Conservation (phyloP, 1,140 invertebrate species). For the Hypothenemus hampei region DNA sequence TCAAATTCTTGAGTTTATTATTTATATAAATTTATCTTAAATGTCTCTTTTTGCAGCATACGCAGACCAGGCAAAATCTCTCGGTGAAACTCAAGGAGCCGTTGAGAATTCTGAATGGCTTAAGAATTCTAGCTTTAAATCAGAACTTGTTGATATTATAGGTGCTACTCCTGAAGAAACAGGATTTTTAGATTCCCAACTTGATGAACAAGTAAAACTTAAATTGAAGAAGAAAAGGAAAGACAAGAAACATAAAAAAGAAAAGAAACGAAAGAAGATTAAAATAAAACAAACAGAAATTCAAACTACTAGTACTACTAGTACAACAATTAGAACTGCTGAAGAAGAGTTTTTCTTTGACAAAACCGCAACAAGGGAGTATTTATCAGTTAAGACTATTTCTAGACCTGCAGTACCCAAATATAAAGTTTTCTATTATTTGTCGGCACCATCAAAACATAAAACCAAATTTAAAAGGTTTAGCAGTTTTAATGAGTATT, state of each 20-base stretch:
- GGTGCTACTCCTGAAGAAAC: too few species aligned
- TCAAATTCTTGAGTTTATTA: neutral
- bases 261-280: slow-evolving; percentile 1
- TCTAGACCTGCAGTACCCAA: slow-evolving; percentile 47
- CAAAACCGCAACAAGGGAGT: slow-evolving; percentile 45
- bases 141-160: slow-evolving; percentile 1
- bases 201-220: slow-evolving; percentile 26
- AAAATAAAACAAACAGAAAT: neutral
- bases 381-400: slow-evolving; percentile 47
- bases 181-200: neutral
- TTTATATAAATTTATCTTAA: too few species aligned
- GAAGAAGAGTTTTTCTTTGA: slow-evolving; percentile 54
- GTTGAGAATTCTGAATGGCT: slow-evolving; percentile 34
- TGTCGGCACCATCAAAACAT: slow-evolving; percentile 37
- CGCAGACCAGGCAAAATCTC: slow-evolving; percentile 18
- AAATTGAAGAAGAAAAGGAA: slow-evolving; percentile 35
- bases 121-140: slow-evolving; percentile 42
- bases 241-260: slow-evolving; percentile 23
- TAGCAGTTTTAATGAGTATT: slow-evolving; percentile 31
- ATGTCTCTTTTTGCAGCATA: slow-evolving; percentile 45
- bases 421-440: slow-evolving; percentile 43
- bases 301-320: slow-evolving; percentile 5
- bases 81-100: slow-evolving; percentile 10
- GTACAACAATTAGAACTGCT: slow-evolving; percentile 6
- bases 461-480: slow-evolving; percentile 41